Conservation (phyloP, 2,797 vertebrate genomes). For the Halcyon smyrnensis region DNA sequence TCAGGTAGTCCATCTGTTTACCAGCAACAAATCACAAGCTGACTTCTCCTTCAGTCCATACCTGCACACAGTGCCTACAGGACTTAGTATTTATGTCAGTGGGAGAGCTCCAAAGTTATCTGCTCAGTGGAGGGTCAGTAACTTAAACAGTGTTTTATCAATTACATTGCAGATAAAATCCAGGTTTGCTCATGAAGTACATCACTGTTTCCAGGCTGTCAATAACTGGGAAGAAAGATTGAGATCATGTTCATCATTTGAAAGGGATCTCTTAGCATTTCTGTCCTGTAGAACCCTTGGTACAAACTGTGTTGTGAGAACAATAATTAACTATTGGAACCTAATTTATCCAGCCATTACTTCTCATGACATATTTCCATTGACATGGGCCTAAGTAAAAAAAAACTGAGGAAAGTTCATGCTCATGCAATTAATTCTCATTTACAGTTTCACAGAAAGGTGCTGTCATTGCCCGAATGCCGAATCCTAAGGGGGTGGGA, state of each 20-base stretch:
- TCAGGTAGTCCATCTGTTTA: neutral
- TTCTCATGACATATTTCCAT: constrained; percentile 41
- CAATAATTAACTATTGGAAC: constrained; percentile 62
- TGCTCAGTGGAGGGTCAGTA: neutral
- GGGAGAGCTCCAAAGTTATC: neutral
- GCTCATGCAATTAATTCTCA: neutral
- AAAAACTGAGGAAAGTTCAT: constrained; percentile 43
- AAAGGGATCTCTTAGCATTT: neutral
- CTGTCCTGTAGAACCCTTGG: neutral
- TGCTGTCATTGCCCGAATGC: neutral
- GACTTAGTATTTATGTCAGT: neutral
- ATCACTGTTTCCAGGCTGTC: neutral
- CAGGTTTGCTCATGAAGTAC: neutral
- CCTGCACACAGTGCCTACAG: no score
- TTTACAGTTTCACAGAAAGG: neutral
- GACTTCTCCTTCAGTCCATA: neutral
- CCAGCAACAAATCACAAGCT: neutral
- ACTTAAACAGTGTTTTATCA: neutral
- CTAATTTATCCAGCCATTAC: constrained; percentile 47
- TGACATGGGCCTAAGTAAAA: constrained; percentile 51
- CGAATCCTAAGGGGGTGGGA: neutral
- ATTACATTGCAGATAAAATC: neutral
- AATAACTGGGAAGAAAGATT: neutral
- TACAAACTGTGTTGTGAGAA: neutral
- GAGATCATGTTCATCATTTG: neutral